Percentiles rank a stretch among this genome's conserved stretches.
Evolutionary conservation across 2,888 invertebrate genomes (phyloP).

Genomic region (Ommatoiulus sabulosus): DNA sequence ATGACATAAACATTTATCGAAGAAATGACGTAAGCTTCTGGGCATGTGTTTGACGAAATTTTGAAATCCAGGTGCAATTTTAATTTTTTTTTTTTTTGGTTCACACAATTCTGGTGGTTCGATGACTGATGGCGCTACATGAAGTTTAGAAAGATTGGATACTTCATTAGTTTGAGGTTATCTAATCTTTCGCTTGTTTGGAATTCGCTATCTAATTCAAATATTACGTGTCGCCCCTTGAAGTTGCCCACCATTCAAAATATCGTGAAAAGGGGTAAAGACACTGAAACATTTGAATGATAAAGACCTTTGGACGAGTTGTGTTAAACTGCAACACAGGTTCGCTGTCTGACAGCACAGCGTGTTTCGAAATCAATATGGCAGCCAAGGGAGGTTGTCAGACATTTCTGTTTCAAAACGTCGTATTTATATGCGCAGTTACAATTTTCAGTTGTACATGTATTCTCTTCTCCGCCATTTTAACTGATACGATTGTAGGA

Average conservation of each 20-base stretch:
- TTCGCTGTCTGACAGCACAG: not conserved
- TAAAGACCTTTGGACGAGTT: not conserved
- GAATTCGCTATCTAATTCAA: not conserved
- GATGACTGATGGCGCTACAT: not conserved
- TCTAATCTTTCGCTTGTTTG: not conserved
- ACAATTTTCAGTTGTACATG: too few relatives aligned
- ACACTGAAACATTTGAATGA: not conserved
- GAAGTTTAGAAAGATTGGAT: not conserved
- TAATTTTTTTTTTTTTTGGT: not conserved
- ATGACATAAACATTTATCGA: slow-evolving; percentile 5
- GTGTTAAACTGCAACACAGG: not conserved
- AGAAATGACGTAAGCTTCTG: not conserved
- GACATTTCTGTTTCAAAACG: not conserved
- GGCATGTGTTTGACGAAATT: not conserved
- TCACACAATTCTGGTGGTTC: not conserved
- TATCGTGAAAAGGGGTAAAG: not conserved
- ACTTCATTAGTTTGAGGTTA: not conserved
- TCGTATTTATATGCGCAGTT: too few relatives aligned
- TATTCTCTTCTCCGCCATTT: too few relatives aligned
- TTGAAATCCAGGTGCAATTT: not conserved
- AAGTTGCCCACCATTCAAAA: not conserved
- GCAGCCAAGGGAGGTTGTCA: not conserved
- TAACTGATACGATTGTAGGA: too few relatives aligned
- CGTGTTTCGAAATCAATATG: not conserved
- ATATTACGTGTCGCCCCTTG: not conserved